These are phyloP conservation scores for Agrilus planipennis DNA, from an alignment of 1,140 invertebrate genomes.

Conservation along the genomic window DNA sequence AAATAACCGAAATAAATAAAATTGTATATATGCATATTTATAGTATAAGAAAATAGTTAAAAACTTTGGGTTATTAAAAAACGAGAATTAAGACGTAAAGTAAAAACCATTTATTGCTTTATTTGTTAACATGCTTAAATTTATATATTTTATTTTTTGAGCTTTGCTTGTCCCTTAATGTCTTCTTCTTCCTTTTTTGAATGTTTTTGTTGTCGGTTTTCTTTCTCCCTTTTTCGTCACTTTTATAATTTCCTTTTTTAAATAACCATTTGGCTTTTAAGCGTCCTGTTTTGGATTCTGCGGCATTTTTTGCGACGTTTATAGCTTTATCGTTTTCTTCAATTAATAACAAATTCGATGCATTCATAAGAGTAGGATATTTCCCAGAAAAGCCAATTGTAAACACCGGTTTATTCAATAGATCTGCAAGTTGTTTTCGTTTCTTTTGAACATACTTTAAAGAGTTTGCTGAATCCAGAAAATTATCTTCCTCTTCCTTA, in stretches of 20 bases:
- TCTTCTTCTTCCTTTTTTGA: not conserved
- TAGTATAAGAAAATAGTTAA: too few species aligned
- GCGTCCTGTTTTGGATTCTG: conserved; percentile 21
- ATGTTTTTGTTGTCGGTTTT: not conserved
- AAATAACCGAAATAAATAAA: too few species aligned
- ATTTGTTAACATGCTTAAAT: too few species aligned
- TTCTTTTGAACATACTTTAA: conserved; percentile 38
- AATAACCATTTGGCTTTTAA: conserved; percentile 4
- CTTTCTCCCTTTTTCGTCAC: not conserved
- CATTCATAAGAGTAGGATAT: too few species aligned
- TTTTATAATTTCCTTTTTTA: conserved; percentile 4
- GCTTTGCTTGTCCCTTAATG: too few species aligned
- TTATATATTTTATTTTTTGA: too few species aligned
- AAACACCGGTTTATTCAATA: conserved; percentile 52
- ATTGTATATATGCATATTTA: too few species aligned
- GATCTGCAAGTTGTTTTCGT: conserved; percentile 41
- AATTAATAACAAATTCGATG: conserved; percentile 33
- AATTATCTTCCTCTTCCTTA: conserved; percentile 24
- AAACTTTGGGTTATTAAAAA: too few species aligned
- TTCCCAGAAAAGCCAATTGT: conserved; percentile 58
- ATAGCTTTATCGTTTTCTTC: conserved; percentile 30
- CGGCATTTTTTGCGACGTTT: conserved; percentile 43
- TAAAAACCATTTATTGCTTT: too few species aligned
- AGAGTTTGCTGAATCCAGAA: conserved; percentile 28
- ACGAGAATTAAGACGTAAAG: too few species aligned